phyloP scores from a whole-genome alignment of 2,797 vertebrate species.

The Meda fulgida region DNA sequence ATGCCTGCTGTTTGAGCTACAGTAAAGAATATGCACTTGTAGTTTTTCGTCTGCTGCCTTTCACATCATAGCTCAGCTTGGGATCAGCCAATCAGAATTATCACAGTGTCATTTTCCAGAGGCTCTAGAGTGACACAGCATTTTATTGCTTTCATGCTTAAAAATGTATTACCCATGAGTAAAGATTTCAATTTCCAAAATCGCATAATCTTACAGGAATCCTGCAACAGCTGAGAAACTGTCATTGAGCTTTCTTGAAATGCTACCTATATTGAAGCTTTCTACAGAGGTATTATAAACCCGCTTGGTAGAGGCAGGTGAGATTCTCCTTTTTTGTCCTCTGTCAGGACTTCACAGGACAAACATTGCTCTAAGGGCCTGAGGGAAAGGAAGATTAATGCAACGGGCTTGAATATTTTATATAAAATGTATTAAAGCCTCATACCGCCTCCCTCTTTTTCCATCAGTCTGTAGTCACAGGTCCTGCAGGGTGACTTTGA shows the following conservation, averaged over 20 bases:
- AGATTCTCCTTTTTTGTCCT: slow-evolving; percentile 66
- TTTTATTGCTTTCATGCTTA: neutral
- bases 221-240: neutral
- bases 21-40: neutral
- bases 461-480: slow-evolving; percentile 57
- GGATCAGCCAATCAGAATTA: slow-evolving; percentile 2
- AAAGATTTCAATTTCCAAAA: neutral
- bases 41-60: neutral
- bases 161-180: neutral
- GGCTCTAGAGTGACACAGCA: neutral
- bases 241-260: neutral
- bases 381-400: slow-evolving; percentile 81
- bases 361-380: slow-evolving; percentile 71
- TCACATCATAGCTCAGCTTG: neutral
- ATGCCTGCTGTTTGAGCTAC: too few species aligned
- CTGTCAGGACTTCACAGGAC: slow-evolving; percentile 70
- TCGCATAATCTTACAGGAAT: neutral
- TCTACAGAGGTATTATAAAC: neutral
- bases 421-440: slow-evolving; percentile 77
- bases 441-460: slow-evolving; percentile 61
- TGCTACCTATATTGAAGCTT: slow-evolving; percentile 4
- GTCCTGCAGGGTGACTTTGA: slow-evolving; percentile 41
- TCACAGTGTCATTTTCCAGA: neutral
- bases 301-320: slow-evolving; percentile 54
- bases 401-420: slow-evolving; percentile 81